Evolutionary conservation across 1,140 invertebrate genomes (phyloP).

Genomic region (Zaprionus ornatus): DNA sequence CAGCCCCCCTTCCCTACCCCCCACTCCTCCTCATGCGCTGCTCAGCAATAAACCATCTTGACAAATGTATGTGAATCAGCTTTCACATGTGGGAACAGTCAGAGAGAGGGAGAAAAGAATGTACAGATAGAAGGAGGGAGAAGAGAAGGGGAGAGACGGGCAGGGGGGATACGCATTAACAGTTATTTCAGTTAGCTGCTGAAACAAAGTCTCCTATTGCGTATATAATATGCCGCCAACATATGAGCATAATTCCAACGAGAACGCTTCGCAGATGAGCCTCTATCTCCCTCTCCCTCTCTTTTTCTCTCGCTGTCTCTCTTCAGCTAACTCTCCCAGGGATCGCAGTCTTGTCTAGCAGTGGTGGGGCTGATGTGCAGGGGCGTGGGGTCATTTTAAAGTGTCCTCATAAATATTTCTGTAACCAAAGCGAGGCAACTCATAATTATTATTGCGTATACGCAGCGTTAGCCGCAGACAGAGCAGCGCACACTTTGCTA

Average conservation of each 20-base stretch:
- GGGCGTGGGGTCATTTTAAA: conserved; percentile 25
- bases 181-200: background rate
- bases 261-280: background rate
- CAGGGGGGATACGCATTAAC: background rate
- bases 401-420: conserved; percentile 59
- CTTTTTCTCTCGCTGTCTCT: too few species aligned
- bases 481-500: background rate
- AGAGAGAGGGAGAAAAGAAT: background rate
- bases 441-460: conserved; percentile 79
- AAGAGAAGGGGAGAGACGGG: background rate
- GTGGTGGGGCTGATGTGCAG: background rate
- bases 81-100: conserved; percentile 18
- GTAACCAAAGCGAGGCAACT: conserved; percentile 21
- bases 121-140: too few species aligned
- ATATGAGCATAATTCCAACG: background rate
- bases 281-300: too few species aligned
- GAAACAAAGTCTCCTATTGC: background rate
- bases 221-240: background rate
- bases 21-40: background rate
- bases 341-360: background rate
- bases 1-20: background rate
- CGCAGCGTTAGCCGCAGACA: conserved; percentile 41
- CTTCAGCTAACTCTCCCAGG: background rate
- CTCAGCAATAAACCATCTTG: conserved; percentile 32
- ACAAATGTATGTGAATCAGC: conserved; percentile 40